Conservation (phyloP, 2,113 vertebrate genomes). For the Labrus mixtus region DNA sequence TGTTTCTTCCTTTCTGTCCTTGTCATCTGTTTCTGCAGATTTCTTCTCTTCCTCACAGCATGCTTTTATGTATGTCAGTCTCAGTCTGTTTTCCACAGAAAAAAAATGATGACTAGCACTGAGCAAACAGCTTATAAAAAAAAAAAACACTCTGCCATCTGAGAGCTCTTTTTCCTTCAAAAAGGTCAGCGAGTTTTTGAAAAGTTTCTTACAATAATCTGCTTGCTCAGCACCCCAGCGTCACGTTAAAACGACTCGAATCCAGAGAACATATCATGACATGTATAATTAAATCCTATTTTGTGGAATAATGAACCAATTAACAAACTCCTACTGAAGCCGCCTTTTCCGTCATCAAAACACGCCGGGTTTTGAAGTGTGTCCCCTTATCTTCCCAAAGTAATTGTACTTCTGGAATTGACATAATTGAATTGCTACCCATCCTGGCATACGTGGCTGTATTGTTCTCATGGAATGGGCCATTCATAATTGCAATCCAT, state of each 20-base stretch:
- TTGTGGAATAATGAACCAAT: constrained; percentile 77
- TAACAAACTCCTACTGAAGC: constrained; percentile 67
- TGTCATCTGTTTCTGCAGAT: neutral
- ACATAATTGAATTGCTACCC: constrained; percentile 75
- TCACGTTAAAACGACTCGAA: constrained; percentile 44
- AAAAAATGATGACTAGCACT: neutral
- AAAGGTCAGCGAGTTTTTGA: constrained; percentile 52
- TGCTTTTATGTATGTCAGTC: neutral
- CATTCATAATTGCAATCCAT: constrained; percentile 63
- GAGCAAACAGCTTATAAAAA: neutral
- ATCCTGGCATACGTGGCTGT: constrained; percentile 43
- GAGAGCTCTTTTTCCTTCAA: constrained; percentile 12
- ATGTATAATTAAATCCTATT: constrained; percentile 75
- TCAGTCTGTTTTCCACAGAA: constrained; percentile 13
- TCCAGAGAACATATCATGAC: constrained; percentile 63
- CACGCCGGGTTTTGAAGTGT: constrained; percentile 60
- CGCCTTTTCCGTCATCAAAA: constrained; percentile 45
- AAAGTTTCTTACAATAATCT: constrained; percentile 50
- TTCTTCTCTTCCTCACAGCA: neutral
- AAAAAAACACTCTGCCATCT: neutral
- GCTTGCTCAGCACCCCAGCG: constrained; percentile 33
- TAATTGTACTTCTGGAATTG: constrained; percentile 73
- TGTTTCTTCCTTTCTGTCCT: neutral
- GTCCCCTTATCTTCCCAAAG: constrained; percentile 69
- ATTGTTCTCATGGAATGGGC: constrained; percentile 73